Base-by-base conservation (phyloP, 1,140 invertebrate genomes). In the Zaprionus capensis region DNA sequence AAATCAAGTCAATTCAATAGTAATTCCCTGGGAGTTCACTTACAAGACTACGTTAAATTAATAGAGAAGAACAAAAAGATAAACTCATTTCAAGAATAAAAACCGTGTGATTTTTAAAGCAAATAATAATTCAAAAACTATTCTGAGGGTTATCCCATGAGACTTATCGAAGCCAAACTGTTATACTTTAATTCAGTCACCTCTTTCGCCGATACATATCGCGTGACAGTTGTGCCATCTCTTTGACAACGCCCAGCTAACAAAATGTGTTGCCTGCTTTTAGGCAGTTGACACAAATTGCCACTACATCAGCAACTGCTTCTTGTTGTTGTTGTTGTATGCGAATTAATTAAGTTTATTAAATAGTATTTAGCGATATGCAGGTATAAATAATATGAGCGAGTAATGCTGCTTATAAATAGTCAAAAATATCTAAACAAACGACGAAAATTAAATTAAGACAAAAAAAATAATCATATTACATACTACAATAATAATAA, bases 241-340 rank as follows among this genome's bases (percentile, higher is more conserved):
- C 67, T 41, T 38, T 41, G 41, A 12, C 59, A 51, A 56, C 59
- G 59, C 58, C 41, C 59, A 9, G 28, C 28, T 56, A 65, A 41
- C 36, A 56, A 38, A 44, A 69, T 15, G 2, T 63, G 56, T 77
- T 74, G 82, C 82, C 83, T 87, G 80, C 83, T 86, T 82, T 87
- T 74, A 17, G 82, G 83, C 82, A 71, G 66, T 63, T 26, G 41
- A 26, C 59, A 64, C 57, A 64, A 71, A 71, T 71, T 34, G 6
- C 28, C 26, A 53, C 7, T 1, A 28, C 24, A 9, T 31, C 14
- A 62, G 20, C 4, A 15, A 2, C n/a, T 12, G 41, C n/a, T 9
- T 46, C 6, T 44, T 46, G 26, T 34, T 46, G 12, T 44, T 46
- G 26, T 34, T 69, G 49, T 20, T 53, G 2, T 65, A 20, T 22